Percentiles rank a stretch among this genome's conserved stretches.
Conservation (phyloP, 1,140 invertebrate species). For the Hypothenemus hampei region DNA sequence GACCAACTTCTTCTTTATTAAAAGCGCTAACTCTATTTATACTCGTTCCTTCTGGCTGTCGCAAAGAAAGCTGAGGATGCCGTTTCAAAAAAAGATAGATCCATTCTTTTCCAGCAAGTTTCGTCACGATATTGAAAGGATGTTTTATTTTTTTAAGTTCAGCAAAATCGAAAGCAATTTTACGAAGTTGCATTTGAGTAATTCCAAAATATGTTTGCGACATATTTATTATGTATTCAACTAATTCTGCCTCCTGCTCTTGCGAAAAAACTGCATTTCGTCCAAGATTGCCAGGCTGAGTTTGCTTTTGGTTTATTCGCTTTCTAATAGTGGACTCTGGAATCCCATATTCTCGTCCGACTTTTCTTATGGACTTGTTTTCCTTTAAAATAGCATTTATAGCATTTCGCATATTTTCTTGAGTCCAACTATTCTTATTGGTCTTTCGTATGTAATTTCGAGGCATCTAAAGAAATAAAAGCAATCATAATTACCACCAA, state of each 20-base stretch:
- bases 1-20: too few species aligned
- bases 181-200: not conserved
- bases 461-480: too few species aligned
- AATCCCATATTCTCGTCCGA: slow-evolving; percentile 1
- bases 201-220: too few species aligned
- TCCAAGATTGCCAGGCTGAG: not conserved
- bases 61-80: too few species aligned
- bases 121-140: too few species aligned
- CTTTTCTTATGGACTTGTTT: slow-evolving; percentile 8
- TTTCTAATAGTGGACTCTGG: slow-evolving; percentile 9
- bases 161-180: too few species aligned
- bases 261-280: slow-evolving; percentile 4
- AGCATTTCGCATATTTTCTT: slow-evolving; percentile 3
- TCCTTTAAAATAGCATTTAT: not conserved
- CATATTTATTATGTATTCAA: slow-evolving; percentile 1
- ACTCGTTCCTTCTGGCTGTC: too few species aligned
- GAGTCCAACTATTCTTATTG: too few species aligned
- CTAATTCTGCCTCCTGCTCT: not conserved
- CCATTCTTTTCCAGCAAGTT: not conserved
- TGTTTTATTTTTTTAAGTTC: too few species aligned
- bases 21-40: too few species aligned
- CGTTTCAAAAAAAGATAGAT: not conserved
- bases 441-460: too few species aligned
- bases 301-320: slow-evolving; percentile 2
- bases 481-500: too few species aligned